phyloP scores from a whole-genome alignment of 2,797 vertebrate genomes.

The Aulostomus chinensis region DNA sequence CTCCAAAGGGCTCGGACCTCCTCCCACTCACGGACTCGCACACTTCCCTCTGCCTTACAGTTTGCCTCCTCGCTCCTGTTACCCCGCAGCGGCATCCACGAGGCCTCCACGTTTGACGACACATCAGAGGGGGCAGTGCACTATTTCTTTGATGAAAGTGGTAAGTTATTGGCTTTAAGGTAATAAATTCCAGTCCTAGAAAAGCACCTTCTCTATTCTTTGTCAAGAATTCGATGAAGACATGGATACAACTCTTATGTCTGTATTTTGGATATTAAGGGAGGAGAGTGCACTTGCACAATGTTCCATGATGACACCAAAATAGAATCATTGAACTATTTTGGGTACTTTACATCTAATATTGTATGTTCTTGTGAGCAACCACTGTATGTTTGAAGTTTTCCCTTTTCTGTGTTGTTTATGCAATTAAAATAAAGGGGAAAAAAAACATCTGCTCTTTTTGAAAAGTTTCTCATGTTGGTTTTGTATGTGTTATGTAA shows the following conservation, averaged over 20 bases:
- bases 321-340: background rate
- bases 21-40: slow-evolving; percentile 86
- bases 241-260: background rate
- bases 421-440: background rate
- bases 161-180: slow-evolving; percentile 67
- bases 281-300: background rate
- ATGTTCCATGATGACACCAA: background rate
- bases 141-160: slow-evolving; percentile 91
- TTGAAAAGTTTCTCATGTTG: background rate
- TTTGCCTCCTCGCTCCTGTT: slow-evolving; percentile 89
- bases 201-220: background rate
- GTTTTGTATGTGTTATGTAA: slow-evolving; percentile 21
- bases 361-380: background rate
- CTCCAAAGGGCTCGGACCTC: slow-evolving; percentile 86
- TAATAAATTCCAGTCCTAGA: background rate
- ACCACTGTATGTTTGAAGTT: background rate
- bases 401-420: background rate
- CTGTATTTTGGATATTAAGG: slow-evolving; percentile 4
- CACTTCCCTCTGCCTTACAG: slow-evolving; percentile 89
- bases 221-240: background rate
- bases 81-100: slow-evolving; percentile 87
- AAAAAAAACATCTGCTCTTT: background rate
- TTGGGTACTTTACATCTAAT: background rate
- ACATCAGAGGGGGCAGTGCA: slow-evolving; percentile 91
- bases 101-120: slow-evolving; percentile 91